Evolutionary conservation across 35 echinoderm and acorn worm genomes (phyloP), one percentile per base, ranked within the genome.

Genomic region (Amphiura filiformis): DNA sequence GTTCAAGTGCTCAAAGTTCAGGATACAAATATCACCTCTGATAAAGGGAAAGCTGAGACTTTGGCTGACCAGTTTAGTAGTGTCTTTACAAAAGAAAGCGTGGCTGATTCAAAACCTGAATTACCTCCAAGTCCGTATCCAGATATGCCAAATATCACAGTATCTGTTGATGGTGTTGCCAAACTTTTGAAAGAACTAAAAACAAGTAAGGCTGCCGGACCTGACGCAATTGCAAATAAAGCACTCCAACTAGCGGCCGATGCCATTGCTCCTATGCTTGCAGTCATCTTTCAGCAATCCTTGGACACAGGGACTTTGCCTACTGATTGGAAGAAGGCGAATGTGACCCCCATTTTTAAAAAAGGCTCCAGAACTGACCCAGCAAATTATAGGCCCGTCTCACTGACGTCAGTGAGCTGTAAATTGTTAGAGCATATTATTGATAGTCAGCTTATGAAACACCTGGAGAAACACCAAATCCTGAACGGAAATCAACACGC

Each of bases 341-440:
- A 84, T 75, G 76, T 65, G 4, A 22, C 77, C 30, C 82, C 89
- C 5, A 79, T 91, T 41, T 86, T 32, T 31, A 91, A 91, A 77
- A 91, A 91, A 65, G 89, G 89, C 17, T 52, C 81, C 12, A 76
- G 31, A 78, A 35, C 81, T 20, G 76, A 91, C 32, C 75, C 89
- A 35, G 82, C 81, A 0, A 91, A 91, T 57, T 90, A 90, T 36
- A 57, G 75, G 42, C 88, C 80, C 0, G 57, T 90, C 13, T 84
- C 81, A 5, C 34, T 87, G 18, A 87, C 85, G 37, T 87, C 56
- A 37, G 75, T 78, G 35, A 76, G 83, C 38, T 87, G 80, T 78
- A 90, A 90, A 49, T 22, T 83, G 0, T 39, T 90, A 22, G 88
- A 90, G 39, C 88, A 90, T 31, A 84, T 90, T 17, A 77, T 90